A percentile compares a stretch with the other conserved stretches of the same genome.
These are phyloP conservation scores for Leucophenga maculata DNA, from an alignment of 2,888 invertebrate genomes.

Conservation along the genomic window DNA sequence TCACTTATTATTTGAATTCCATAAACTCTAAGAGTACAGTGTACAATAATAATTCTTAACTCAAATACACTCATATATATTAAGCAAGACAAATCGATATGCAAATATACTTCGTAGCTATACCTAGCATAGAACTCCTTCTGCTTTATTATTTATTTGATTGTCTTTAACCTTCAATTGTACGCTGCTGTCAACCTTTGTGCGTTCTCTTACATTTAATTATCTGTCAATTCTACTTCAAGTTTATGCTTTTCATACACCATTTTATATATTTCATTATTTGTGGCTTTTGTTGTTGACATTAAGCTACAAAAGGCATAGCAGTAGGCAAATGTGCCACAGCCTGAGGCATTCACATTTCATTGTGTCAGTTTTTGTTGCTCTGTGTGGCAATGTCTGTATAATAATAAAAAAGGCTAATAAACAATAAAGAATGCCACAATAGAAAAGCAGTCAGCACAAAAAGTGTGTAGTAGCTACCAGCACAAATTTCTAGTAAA, in stretches of 20 bases:
- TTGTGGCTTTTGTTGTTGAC: slow-evolving; percentile 42
- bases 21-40: no score
- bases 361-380: no score
- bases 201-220: slow-evolving; percentile 44
- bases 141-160: background rate
- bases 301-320: slow-evolving; percentile 44
- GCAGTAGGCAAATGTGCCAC: background rate
- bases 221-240: slow-evolving; percentile 49
- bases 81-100: slow-evolving; percentile 31
- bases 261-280: slow-evolving; percentile 8
- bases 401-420: slow-evolving; percentile 56
- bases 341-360: slow-evolving; percentile 3
- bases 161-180: background rate
- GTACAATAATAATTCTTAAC: no score
- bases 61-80: background rate
- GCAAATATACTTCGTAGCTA: slow-evolving; percentile 33
- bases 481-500: background rate
- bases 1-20: no score
- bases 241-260: background rate
- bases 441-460: slow-evolving; percentile 7
- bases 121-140: no score
- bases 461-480: slow-evolving; percentile 5
- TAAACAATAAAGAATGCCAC: slow-evolving; percentile 52
- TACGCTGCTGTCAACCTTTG: slow-evolving; percentile 6
- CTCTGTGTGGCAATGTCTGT: slow-evolving; percentile 36